These are phyloP conservation scores for Plebejus anna DNA, from an alignment of 2,888 invertebrate genomes.

Conservation along the genomic window DNA sequence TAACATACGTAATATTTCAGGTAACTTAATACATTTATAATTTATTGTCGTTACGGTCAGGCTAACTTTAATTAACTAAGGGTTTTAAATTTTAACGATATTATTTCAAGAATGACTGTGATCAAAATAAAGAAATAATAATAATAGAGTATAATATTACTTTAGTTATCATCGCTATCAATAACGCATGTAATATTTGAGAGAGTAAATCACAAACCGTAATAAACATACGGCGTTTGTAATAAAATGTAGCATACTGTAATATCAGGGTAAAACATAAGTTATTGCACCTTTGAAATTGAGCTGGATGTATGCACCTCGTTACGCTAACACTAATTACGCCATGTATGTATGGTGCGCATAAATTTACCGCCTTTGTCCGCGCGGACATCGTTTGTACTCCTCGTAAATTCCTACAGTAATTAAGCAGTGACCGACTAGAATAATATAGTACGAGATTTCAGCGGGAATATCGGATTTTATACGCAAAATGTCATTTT, in stretches of 20 bases:
- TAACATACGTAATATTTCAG: no score
- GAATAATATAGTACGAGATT: slow-evolving; percentile 27
- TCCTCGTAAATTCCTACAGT: slow-evolving; percentile 41
- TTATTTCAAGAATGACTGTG: no score
- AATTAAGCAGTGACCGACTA: slow-evolving; percentile 38
- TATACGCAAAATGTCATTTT: neutral
- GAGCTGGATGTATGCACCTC: slow-evolving; percentile 31
- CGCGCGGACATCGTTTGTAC: slow-evolving; percentile 37
- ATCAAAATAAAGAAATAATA: no score
- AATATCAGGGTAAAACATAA: slow-evolving; percentile 12
- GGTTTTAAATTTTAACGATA: no score
- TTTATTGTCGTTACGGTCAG: no score
- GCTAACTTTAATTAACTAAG: no score
- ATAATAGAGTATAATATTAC: neutral
- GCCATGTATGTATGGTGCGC: slow-evolving; percentile 34
- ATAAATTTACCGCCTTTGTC: slow-evolving; percentile 39
- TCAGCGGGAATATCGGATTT: neutral
- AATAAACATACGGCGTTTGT: slow-evolving; percentile 14
- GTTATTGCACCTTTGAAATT: slow-evolving; percentile 28
- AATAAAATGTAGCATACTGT: slow-evolving; percentile 25
- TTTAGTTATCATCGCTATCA: neutral
- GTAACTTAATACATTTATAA: no score
- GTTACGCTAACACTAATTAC: slow-evolving; percentile 38
- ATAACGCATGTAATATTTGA: neutral
- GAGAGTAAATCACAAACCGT: slow-evolving; percentile 1